A percentile compares a stretch with the other conserved stretches of the same genome.
Conservation (phyloP, 2,113 vertebrate genomes). For the Chionis minor region DNA sequence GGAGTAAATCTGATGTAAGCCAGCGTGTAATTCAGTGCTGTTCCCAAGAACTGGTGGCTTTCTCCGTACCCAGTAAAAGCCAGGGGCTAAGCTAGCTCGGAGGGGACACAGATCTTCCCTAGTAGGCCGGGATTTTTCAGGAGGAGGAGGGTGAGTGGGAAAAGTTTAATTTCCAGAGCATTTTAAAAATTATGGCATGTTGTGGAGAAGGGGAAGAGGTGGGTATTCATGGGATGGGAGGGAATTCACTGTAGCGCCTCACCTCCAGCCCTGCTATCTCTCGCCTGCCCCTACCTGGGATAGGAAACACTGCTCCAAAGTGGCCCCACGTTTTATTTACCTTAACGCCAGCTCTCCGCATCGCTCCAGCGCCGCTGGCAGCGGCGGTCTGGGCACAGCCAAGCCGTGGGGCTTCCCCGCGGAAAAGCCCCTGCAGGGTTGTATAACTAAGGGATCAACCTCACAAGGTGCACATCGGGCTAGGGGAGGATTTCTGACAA, state of each 20-base stretch:
- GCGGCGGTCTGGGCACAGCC: background rate
- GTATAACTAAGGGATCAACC: background rate
- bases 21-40: conserved; percentile 30
- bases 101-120: background rate
- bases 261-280: background rate
- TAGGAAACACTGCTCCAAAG: accelerated
- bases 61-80: conserved; percentile 17
- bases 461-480: background rate
- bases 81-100: conserved; percentile 20
- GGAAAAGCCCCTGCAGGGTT: background rate
- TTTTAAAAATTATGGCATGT: background rate
- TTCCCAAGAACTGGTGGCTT: conserved; percentile 43
- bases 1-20: conserved; percentile 65
- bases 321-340: background rate
- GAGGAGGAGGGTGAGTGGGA: background rate
- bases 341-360: background rate
- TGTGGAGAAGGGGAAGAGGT: background rate
- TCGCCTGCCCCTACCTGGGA: background rate
- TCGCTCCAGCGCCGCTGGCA: background rate
- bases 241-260: background rate
- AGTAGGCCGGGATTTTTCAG: conserved; percentile 11
- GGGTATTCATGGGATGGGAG: background rate
- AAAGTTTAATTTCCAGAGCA: background rate
- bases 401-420: background rate
- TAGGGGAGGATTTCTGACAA: background rate